Conservation (phyloP, 2,113 vertebrate species). For the Gobiocypris rarus region DNA sequence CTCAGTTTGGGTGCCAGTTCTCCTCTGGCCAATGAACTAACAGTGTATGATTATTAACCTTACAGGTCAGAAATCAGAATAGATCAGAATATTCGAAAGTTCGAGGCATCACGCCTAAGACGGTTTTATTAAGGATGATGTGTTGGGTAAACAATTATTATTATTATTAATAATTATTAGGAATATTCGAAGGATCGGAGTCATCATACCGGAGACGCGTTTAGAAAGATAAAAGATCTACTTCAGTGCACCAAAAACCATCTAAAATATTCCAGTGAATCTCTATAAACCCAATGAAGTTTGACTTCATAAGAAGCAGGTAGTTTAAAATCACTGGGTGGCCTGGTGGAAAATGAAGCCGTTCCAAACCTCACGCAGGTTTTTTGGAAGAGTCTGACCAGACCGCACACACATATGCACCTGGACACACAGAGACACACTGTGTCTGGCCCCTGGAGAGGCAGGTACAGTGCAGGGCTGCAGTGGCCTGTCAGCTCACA, state of each 20-base stretch:
- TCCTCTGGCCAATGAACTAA: too few species aligned
- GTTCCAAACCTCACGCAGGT: slow-evolving; percentile 33
- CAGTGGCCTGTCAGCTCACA: slow-evolving; percentile 39
- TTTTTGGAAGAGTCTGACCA: slow-evolving; percentile 38
- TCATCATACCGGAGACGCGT: too few species aligned
- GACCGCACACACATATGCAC: slow-evolving; percentile 40
- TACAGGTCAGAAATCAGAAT: too few species aligned
- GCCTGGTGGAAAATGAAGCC: slow-evolving; percentile 46
- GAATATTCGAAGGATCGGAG: too few species aligned
- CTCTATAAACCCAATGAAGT: not conserved
- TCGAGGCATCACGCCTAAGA: too few species aligned
- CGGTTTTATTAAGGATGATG: too few species aligned
- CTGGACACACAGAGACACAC: slow-evolving; percentile 51
- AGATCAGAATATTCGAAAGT: too few species aligned
- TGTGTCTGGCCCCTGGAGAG: slow-evolving; percentile 36
- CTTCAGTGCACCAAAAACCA: not conserved
- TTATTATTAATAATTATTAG: too few species aligned
- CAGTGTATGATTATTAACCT: too few species aligned
- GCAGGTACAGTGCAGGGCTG: slow-evolving; percentile 13
- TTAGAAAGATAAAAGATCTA: not conserved
- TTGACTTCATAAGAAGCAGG: not conserved
- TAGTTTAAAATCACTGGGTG: slow-evolving; percentile 29
- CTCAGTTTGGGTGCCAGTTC: too few species aligned
- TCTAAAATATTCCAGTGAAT: not conserved
- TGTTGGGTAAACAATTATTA: too few species aligned